Percentiles rank a stretch among this genome's conserved stretches.
phyloP scores from a whole-genome alignment of 2,888 invertebrate species.

The Ophioninae sp. region DNA sequence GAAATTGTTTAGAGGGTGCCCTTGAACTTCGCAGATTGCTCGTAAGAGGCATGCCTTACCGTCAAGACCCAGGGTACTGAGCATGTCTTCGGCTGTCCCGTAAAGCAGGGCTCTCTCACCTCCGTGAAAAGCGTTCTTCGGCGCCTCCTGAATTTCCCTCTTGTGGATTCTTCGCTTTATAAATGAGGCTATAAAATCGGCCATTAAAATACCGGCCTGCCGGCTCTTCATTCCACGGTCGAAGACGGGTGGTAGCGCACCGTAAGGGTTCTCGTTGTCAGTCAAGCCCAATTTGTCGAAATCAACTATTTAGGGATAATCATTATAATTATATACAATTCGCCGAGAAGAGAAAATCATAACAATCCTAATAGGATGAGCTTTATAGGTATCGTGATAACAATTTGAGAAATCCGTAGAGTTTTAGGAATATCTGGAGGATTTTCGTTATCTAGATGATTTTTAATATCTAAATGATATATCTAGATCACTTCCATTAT shows the following conservation, averaged over 20 bases:
- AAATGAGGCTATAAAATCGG: conserved; percentile 89
- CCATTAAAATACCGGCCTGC: conserved; percentile 86
- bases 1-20: conserved; percentile 88
- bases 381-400: not conserved
- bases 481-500: too few species aligned
- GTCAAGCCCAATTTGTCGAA: conserved; percentile 92
- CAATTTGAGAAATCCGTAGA: not conserved
- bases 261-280: conserved; percentile 94
- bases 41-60: conserved; percentile 91
- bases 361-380: not conserved
- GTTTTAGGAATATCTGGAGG: not conserved
- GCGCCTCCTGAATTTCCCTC: conserved; percentile 79
- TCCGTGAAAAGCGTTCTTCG: conserved; percentile 86
- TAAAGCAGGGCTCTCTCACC: conserved; percentile 92
- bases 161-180: conserved; percentile 84
- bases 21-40: conserved; percentile 93
- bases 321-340: not conserved
- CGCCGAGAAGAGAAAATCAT: not conserved
- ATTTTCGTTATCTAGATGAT: not conserved
- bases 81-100: conserved; percentile 89
- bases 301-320: conserved; percentile 84
- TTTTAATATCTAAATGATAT: too few species aligned
- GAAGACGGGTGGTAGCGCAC: conserved; percentile 89
- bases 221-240: conserved; percentile 88
- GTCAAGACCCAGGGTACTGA: conserved; percentile 90